phyloP scores from a whole-genome alignment of 2,113 vertebrate genomes.

The Pandion haliaetus region DNA sequence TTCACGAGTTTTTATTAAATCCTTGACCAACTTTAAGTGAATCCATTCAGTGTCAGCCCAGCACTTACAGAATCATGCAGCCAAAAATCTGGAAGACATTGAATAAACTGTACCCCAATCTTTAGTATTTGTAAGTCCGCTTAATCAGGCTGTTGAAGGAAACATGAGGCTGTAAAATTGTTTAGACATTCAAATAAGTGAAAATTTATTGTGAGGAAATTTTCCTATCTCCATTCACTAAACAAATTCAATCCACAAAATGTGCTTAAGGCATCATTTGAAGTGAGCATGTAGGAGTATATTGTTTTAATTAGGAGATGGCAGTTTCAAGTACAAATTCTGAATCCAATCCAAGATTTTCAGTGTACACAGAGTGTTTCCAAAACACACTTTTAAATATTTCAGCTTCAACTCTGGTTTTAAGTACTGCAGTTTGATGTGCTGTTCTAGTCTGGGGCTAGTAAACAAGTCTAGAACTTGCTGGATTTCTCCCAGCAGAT shows the following conservation, averaged over 20 bases:
- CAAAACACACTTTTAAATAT: conserved; percentile 9
- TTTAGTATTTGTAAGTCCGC: conserved; percentile 25
- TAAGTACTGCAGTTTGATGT: conserved; percentile 22
- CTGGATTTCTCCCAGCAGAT: conserved; percentile 37
- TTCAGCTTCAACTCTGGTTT: neutral
- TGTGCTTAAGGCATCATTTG: neutral
- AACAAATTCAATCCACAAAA: neutral
- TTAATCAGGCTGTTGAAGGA: conserved; percentile 44
- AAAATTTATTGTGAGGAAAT: conserved; percentile 47
- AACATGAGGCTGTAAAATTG: conserved; percentile 36
- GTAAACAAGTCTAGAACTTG: conserved; percentile 33
- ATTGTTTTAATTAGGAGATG: conserved; percentile 58
- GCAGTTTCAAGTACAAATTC: conserved; percentile 29
- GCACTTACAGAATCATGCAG: neutral
- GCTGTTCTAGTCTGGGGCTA: conserved; percentile 33
- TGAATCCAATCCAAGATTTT: conserved; percentile 20
- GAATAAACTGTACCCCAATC: neutral
- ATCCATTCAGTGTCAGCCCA: neutral
- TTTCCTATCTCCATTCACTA: neutral
- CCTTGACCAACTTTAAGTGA: neutral
- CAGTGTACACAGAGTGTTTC: neutral
- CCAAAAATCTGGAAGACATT: conserved; percentile 63
- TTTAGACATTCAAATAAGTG: conserved; percentile 35
- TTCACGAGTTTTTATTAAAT: neutral
- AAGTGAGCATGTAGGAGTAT: neutral